Base-by-base conservation (phyloP, 2,113 vertebrate genomes). In the Prolemur simus region DNA sequence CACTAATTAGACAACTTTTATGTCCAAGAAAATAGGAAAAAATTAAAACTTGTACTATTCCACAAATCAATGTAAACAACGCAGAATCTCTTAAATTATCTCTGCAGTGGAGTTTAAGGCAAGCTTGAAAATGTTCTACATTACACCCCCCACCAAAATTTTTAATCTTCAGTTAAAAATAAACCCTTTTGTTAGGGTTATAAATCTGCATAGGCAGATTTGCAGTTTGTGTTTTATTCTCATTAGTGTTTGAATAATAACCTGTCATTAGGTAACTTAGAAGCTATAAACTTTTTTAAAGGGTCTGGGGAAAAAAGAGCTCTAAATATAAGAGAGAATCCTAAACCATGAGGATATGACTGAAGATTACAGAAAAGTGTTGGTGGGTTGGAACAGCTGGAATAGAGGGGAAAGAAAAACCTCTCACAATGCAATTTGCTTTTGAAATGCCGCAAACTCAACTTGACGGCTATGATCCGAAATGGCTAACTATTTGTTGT, bases 401-500 rank as follows among this genome's bases (percentile, higher is more conserved):
- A 87, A 87, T 2, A 49, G 42, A 58, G 32, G 7, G 15, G 20
- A 23, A 34, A 85, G 52, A 32, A 60, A 74, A 92, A 45, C 20
- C 20, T 58, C 29, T 27, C 5, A 73, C 21, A 49, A 42, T 20
- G 27, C 39, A 89, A 73, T 74, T 54, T 93, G 80, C 21, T 95
- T 96, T 76, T 95, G 49, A 96, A 92, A 90, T 69, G 49, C 23
- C 69, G 64, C 25, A 84, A 92, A 95, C n/a, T 58, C 47, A 83
- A 83, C 49, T 80, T 86, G 42, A 73, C 13, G 87, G 91, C 80
- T 96, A 27, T 86, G 83, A 80, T 58, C 80, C 89, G 95, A 92
- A 93, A 89, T 18, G 63, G 56, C 52, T 52, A 91, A 37, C 56
- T 58, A 91, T 25, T 87, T 29, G 15, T 34, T 88, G 34, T 73